Base-by-base conservation (phyloP, 2,888 invertebrate species). In the Calephelis perditalis region DNA sequence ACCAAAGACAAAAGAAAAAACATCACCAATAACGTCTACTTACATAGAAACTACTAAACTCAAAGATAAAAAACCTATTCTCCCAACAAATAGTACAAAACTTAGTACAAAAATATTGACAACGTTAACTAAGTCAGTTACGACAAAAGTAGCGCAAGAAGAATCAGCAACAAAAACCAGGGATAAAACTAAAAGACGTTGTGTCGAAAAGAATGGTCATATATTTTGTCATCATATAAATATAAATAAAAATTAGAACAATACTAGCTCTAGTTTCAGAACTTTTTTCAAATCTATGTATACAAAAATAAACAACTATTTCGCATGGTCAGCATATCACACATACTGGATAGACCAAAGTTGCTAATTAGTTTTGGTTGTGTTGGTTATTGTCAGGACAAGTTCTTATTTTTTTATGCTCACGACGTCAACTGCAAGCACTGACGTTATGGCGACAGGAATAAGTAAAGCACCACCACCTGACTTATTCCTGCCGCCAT, bases 121-220 rank as follows among this genome's bases (percentile, higher is more conserved):
- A 49, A 26, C 15, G 36, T 35, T 36, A 40, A 40, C 40, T 26
- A 26, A 40, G 56, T 7, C 36, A 54, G 36, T 35, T 7, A 45
- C 2, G 10, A 36, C 52, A 43, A 59, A 58, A 15, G 15, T 12
- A 15, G 12, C 6, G 54, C 6, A 7, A 47, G 12, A 35, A 43
- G 11, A n/a, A 44, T 35, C 37, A 56, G 3, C 49, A 36, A 47
- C 26, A 8, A 58, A 49, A 45, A 7, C 46, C 7, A 56, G 58
- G 44, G 37, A 9, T 58, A 63, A 60, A 47, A 36, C 43, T 5
- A 47, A 63, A 58, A 57, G 52, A 65, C 55, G 64, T 49, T 85
- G 84, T 66, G 72, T 82, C 7, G 81, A 82, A 62, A 75, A 78
- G 57, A 63, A 71, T 9, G 78, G 78, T 49, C 72, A 76, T 37